Evolutionary conservation across 2,888 invertebrate species (phyloP), one percentile per base, ranked within the genome.

Genomic region (Drosophila nigricruria): DNA sequence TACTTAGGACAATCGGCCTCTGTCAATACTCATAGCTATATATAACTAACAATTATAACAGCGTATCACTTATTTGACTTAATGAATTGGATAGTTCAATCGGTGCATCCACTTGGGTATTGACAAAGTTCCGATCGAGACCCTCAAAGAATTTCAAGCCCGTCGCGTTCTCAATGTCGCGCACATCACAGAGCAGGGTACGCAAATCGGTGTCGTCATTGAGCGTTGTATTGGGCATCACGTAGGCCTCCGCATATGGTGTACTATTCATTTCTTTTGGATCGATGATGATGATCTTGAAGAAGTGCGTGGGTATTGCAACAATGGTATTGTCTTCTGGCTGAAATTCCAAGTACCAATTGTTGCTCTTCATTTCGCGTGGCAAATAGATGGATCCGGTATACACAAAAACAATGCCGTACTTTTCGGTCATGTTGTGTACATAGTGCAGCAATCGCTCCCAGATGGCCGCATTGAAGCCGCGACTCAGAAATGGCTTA

Each of bases 181-280:
- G 76, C 6, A 86, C 62, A 77, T 86, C 90, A 34, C 79, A 71
- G 9, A 86, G 81, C 8, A 86, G 59, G 0, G 67, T 56, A 18
- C 62, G 62, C 34, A 90, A 43, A 0, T 78, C 78, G 5, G 70
- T 54, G n/a, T 61, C 62, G 36, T 89, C 70, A 47, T 5, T 54
- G 5, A 88, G 30, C 2, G 66, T 23, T 4, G 72, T 6, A 40
- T 86, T 86, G 3, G 86, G 87, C 36, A 86, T 27, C 4, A 90
- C 86, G 70, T 78, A 86, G 1, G 90, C 81, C 59, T 86, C 86
- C 0, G 90, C 90, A 56, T 89, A 90, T 2, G 86, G 89, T 12
- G 68, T 43, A 1, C 36, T n/a, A n/a, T 68, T 47, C 0, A 18
- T 10, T 1, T 64, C 53, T 43, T 67, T 76, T 3, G 78, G 60